Conservation (phyloP, 1,140 invertebrate genomes). For the Neocloeon triangulifer region DNA sequence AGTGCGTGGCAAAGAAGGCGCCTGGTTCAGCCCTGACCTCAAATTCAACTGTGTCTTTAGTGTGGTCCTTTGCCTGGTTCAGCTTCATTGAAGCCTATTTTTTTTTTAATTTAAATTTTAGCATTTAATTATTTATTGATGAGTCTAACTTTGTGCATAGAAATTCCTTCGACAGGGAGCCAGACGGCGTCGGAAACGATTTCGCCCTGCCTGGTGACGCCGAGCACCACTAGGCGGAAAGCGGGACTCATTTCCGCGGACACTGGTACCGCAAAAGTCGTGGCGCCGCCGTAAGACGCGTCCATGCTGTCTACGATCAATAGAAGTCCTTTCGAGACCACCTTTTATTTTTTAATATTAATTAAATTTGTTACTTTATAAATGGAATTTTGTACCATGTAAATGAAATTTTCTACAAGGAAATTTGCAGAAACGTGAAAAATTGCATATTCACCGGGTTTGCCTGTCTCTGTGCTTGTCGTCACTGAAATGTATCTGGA, state of each 20-base stretch:
- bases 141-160: conserved; percentile 19
- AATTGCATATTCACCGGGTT: conserved; percentile 21
- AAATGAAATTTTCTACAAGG: conserved; percentile 18
- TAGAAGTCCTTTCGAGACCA: conserved; percentile 22
- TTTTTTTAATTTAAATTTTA: no score
- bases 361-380: conserved; percentile 5
- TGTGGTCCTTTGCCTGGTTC: conserved; percentile 20
- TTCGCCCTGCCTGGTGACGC: conserved; percentile 20
- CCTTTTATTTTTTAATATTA: conserved; percentile 11
- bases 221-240: conserved; percentile 29
- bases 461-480: conserved; percentile 14
- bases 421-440: conserved; percentile 24
- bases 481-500: conserved; percentile 17
- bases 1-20: conserved; percentile 18
- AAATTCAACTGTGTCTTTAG: conserved; percentile 17
- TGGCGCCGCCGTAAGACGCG: conserved; percentile 12
- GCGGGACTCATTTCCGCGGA: conserved; percentile 31
- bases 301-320: conserved; percentile 13
- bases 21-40: conserved; percentile 15
- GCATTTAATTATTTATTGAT: no score
- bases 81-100: no score
- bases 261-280: conserved; percentile 20
- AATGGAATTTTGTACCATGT: conserved; percentile 17
- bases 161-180: conserved; percentile 28
- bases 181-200: conserved; percentile 28